Percentiles rank a stretch among this genome's conserved stretches.
Conservation (phyloP, 37 sponge, comb jelly and placozoan species). For the Sycon ciliatum region DNA sequence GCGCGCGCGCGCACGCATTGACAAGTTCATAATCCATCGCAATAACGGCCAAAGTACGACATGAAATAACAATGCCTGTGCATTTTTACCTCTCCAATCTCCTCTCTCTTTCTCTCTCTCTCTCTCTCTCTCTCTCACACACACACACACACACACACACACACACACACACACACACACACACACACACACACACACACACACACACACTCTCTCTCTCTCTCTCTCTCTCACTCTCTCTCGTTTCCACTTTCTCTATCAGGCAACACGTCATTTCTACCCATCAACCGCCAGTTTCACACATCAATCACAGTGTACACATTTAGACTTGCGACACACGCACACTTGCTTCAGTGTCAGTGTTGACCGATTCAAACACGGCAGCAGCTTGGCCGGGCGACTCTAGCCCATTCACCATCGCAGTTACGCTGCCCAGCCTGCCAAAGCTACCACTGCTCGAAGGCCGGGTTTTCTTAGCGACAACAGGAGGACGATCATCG, state of each 20-base stretch:
- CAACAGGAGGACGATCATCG: too few relatives aligned
- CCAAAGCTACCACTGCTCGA: too few relatives aligned
- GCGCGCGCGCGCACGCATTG: neutral
- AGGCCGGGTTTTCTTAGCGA: too few relatives aligned
- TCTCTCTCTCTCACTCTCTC: neutral
- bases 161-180: constrained; percentile 50
- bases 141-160: constrained; percentile 51
- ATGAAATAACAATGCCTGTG: neutral
- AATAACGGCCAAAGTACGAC: neutral
- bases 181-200: constrained; percentile 39
- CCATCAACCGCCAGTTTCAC: too few relatives aligned
- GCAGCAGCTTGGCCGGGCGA: too few relatives aligned
- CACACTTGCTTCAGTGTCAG: too few relatives aligned
- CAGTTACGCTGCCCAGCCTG: too few relatives aligned
- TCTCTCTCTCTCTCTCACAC: constrained; percentile 28
- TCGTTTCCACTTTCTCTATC: neutral
- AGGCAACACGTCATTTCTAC: too few relatives aligned
- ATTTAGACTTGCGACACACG: too few relatives aligned
- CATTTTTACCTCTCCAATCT: neutral
- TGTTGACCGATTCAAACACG: too few relatives aligned
- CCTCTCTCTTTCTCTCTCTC: constrained; percentile 22
- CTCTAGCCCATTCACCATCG: too few relatives aligned
- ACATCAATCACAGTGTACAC: too few relatives aligned
- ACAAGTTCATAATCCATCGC: neutral
- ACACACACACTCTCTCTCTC: constrained; percentile 14